These are phyloP conservation scores for Trichonephila clavipes DNA, from an alignment of 1,140 invertebrate genomes.

Conservation along the genomic window DNA sequence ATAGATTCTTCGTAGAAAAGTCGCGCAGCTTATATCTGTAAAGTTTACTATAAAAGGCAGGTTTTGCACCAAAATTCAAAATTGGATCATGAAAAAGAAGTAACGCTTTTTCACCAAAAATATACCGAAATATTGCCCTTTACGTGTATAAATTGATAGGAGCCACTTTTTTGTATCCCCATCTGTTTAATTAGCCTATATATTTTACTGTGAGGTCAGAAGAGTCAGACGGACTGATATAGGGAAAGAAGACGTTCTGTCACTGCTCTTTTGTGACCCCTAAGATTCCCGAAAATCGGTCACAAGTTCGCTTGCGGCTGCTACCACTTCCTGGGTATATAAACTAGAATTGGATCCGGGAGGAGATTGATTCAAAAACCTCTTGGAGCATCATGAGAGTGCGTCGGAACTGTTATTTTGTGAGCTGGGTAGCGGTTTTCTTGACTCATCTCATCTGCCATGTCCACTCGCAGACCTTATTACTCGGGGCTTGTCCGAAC, in stretches of 20 bases:
- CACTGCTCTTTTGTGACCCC: constrained; percentile 33
- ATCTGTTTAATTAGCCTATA: neutral
- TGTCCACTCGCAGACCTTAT: constrained; percentile 40
- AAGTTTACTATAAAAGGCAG: no score
- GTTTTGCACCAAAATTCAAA: no score
- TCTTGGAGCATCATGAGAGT: neutral
- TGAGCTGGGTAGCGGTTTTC: neutral
- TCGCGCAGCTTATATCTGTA: no score
- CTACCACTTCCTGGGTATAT: constrained; percentile 71
- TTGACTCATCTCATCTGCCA: neutral
- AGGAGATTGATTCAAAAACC: neutral
- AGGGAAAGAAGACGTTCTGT: constrained; percentile 12
- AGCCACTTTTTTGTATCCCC: neutral
- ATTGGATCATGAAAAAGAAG: no score
- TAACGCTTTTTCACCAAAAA: no score
- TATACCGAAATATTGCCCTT: no score
- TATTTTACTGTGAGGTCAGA: neutral
- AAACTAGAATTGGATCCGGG: constrained; percentile 55
- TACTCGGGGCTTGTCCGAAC: constrained; percentile 55
- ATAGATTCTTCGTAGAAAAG: no score
- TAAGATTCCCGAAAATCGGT: constrained; percentile 40
- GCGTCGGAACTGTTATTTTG: neutral
- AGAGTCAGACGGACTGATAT: neutral
- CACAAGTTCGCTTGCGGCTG: constrained; percentile 10
- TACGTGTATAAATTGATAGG: neutral